Conservation (phyloP, 2,888 invertebrate species). For the Anodontia alba region DNA sequence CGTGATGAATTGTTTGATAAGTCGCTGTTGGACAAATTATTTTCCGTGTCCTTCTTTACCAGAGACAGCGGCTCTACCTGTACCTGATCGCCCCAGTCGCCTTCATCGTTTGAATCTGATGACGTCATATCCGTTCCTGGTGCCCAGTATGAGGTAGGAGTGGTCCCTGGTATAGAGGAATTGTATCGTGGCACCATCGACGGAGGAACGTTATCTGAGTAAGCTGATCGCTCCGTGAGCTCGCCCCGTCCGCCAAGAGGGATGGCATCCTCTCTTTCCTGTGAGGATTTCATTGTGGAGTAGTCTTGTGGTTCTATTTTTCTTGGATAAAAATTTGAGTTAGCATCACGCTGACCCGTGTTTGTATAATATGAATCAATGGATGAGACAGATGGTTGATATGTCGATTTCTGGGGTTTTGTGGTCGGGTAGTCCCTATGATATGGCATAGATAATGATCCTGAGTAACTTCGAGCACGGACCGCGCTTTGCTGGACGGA, state of each 20-base stretch:
- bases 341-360: constrained; percentile 37
- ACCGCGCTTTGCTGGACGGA: constrained; percentile 8
- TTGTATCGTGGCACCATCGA: constrained; percentile 42
- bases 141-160: constrained; percentile 47
- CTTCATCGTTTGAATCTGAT: constrained; percentile 58
- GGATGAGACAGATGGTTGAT: background rate
- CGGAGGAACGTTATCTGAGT: constrained; percentile 44
- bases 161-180: constrained; percentile 34
- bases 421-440: background rate
- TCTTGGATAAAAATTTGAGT: constrained; percentile 46
- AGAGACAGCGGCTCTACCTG: constrained; percentile 69
- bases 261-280: background rate
- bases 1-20: constrained; percentile 65
- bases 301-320: constrained; percentile 48
- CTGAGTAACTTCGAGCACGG: constrained; percentile 16
- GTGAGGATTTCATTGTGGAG: constrained; percentile 51
- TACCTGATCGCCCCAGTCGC: constrained; percentile 55
- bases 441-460: constrained; percentile 1
- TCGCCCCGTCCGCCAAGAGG: background rate
- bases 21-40: constrained; percentile 62
- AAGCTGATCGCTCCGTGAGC: constrained; percentile 28
- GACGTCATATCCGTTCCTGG: constrained; percentile 55
- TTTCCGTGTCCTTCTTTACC: constrained; percentile 62
- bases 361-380: constrained; percentile 38
- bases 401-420: constrained; percentile 2